phyloP scores from a whole-genome alignment of 2,888 invertebrate species.

The Pterostichus niger region DNA sequence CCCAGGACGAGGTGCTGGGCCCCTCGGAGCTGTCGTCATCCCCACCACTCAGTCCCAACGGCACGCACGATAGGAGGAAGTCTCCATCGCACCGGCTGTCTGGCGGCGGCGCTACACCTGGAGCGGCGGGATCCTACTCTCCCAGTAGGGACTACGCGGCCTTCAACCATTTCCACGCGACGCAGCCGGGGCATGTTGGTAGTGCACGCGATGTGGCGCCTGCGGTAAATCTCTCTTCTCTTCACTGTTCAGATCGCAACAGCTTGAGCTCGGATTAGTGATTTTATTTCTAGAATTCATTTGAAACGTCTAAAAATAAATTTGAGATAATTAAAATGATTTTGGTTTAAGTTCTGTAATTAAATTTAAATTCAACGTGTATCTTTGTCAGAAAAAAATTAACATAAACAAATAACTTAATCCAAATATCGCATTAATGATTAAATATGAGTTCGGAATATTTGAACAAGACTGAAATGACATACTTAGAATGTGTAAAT shows the following conservation, averaged over 20 bases:
- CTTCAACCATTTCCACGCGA: conserved; percentile 93
- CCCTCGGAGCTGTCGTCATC: conserved; percentile 75
- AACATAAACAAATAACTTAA: too few species aligned
- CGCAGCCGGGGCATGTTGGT: conserved; percentile 91
- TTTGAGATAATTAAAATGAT: too few species aligned
- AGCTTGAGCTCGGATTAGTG: neutral
- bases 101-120: conserved; percentile 70
- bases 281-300: neutral
- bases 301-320: too few species aligned
- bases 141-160: conserved; percentile 84
- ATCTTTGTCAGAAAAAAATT: too few species aligned
- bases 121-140: conserved; percentile 72
- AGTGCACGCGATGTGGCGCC: conserved; percentile 69
- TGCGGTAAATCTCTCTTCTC: conserved; percentile 49
- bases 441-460: too few species aligned
- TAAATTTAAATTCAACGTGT: too few species aligned
- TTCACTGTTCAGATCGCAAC: neutral
- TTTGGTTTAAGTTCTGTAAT: too few species aligned
- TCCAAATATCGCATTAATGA: too few species aligned
- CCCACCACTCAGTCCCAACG: conserved; percentile 76
- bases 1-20: conserved; percentile 74
- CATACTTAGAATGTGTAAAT: too few species aligned
- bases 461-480: too few species aligned
- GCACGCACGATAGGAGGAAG: conserved; percentile 75
- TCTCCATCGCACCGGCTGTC: conserved; percentile 75